Evolutionary conservation across 2,888 invertebrate species (phyloP).

Genomic region (Athalia cordata): DNA sequence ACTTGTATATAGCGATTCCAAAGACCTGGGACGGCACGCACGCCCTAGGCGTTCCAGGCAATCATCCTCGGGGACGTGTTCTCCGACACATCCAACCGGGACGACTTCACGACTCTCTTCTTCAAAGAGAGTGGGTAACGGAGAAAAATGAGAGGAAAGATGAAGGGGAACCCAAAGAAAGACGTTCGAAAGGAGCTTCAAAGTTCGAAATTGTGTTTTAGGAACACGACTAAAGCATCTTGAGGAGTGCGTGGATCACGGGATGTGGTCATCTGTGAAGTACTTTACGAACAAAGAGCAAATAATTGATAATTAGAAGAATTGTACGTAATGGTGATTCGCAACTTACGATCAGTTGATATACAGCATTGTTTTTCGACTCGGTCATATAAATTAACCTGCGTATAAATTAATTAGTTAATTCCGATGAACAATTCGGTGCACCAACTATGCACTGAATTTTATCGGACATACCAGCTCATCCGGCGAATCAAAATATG

Average conservation of each 20-base stretch:
- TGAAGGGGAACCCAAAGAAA: not conserved
- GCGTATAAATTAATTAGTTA: not conserved
- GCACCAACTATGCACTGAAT: not conserved
- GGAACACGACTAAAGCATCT: conserved; percentile 2
- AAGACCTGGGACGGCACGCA: conserved; percentile 51
- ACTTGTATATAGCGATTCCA: conserved; percentile 22
- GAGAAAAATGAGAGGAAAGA: not conserved
- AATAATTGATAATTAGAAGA: too few relatives aligned
- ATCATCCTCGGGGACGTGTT: conserved; percentile 58
- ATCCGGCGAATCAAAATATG: not conserved
- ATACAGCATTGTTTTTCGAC: not conserved
- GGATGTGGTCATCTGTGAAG: conserved; percentile 14
- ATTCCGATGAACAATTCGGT: not conserved
- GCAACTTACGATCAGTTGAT: not conserved
- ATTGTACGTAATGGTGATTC: too few relatives aligned
- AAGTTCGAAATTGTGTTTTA: conserved; percentile 39
- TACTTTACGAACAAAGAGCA: not conserved
- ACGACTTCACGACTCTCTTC: conserved; percentile 20
- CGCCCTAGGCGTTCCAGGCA: conserved; percentile 56
- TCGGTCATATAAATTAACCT: not conserved
- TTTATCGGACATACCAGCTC: conserved; percentile 25
- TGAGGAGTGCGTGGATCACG: conserved; percentile 3
- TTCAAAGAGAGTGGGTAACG: conserved; percentile 24
- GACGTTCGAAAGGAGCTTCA: conserved; percentile 8
- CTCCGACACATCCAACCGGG: conserved; percentile 45